These are phyloP conservation scores for Ochropleura plecta DNA, from an alignment of 2,888 invertebrate genomes.

Conservation along the genomic window DNA sequence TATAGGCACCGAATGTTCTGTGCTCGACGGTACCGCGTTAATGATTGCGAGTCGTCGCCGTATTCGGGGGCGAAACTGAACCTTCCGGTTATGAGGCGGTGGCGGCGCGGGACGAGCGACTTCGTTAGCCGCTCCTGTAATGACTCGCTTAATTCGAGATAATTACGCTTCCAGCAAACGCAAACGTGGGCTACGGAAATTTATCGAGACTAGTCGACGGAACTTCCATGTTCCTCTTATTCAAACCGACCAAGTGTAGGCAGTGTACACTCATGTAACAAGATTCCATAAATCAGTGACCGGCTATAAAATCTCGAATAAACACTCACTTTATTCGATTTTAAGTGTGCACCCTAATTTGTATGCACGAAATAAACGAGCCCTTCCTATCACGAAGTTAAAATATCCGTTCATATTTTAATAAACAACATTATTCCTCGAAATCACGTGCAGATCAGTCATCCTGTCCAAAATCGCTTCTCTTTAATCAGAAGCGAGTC, in stretches of 20 bases:
- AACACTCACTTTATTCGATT: conserved; percentile 82
- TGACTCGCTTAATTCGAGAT: conserved; percentile 88
- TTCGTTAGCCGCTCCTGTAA: conserved; percentile 86
- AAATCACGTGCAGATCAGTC: conserved; percentile 85
- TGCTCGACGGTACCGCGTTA: conserved; percentile 79
- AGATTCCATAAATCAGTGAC: conserved; percentile 78
- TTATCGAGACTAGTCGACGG: conserved; percentile 79
- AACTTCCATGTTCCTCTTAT: conserved; percentile 73
- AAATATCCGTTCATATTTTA: conserved; percentile 87
- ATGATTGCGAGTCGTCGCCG: conserved; percentile 77
- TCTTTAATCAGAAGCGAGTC: conserved; percentile 86
- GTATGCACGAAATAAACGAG: conserved; percentile 81
- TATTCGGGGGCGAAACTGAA: conserved; percentile 84
- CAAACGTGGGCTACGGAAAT: conserved; percentile 82
- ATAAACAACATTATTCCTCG: conserved; percentile 83
- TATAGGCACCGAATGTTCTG: conserved; percentile 77
- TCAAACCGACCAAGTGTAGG: conserved; percentile 75
- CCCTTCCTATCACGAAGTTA: conserved; percentile 87
- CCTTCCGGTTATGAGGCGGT: conserved; percentile 83
- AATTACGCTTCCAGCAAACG: conserved; percentile 84
- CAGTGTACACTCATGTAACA: conserved; percentile 77
- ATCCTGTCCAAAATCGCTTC: conserved; percentile 87
- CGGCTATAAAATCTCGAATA: conserved; percentile 77
- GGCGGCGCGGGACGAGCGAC: conserved; percentile 75
- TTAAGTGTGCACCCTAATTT: conserved; percentile 82